Evolutionary conservation across 2,888 invertebrate species (phyloP), one percentile per base, ranked within the genome.

Genomic region (Troglohyphantes excavatus): DNA sequence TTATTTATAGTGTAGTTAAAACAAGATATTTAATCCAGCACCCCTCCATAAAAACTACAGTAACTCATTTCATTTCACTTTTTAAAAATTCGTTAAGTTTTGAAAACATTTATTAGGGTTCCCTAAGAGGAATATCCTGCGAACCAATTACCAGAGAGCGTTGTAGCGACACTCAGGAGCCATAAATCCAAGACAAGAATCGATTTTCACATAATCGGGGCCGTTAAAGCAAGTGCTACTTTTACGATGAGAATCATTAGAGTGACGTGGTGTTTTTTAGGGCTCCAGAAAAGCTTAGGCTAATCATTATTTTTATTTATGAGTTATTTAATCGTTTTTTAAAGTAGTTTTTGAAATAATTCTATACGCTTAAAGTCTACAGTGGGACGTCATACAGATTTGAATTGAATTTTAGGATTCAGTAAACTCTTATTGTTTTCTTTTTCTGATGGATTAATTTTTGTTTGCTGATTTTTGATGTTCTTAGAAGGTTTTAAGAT

Each of bases 251-350:
- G 17, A 53, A 53, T 53, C 53, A 53, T 53, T 53, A 53, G 17
- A 53, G 53, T 13, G 53, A 9, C n/a, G 5, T 53, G 17, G 53
- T n/a, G 53, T 53, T 53, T 53, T 39, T 53, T 17, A 53, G 53
- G 9, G 17, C 17, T 13, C 53, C 17, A 13, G n/a, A 53, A 53
- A 53, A n/a, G 53, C n/a, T 53, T 53, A n/a, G n/a, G 13, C 53
- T 53, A 53, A 53, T 53, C 13, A 53, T n/a, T 53, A 53, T 53
- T 53, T 53, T 53, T 53, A 53, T n/a, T 53, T n/a, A 53, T 53
- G 39, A 39, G 39, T 39, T n/a, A n/a, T n/a, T 39, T 39, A 39
- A 39, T 39, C 39, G 39, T 39, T 39, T 39, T 13, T 39, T 7
- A 1, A 39, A 39, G 13, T 39, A 13, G 9, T 39, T 39, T 39